Conservation (phyloP, 1,140 invertebrate genomes). For the Drosophila kepulauana region DNA sequence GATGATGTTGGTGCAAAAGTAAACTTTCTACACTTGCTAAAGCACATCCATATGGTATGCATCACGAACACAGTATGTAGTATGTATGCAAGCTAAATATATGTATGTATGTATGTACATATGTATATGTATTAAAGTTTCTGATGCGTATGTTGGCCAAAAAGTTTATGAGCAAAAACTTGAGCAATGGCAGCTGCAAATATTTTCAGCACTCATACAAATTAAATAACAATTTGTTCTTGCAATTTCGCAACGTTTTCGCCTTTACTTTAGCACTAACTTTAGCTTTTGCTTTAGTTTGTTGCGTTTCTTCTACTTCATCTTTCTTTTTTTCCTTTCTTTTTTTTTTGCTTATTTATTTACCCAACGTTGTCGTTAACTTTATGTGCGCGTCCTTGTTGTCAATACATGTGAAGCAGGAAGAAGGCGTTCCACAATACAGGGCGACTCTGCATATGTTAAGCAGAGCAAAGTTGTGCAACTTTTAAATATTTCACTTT, state of each 20-base stretch:
- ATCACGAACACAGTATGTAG: slow-evolving; percentile 1
- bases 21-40: slow-evolving; percentile 41
- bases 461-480: no score
- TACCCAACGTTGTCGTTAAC: slow-evolving; percentile 60
- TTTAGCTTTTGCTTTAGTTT: slow-evolving; percentile 27
- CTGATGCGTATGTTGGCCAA: slow-evolving; percentile 62
- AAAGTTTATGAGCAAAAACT: slow-evolving; percentile 71
- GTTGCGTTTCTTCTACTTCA: slow-evolving; percentile 8
- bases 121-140: slow-evolving; percentile 60
- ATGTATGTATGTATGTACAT: neutral
- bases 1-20: slow-evolving; percentile 42
- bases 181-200: slow-evolving; percentile 76
- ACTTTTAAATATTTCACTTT: no score
- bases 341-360: slow-evolving; percentile 4
- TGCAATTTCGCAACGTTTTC: slow-evolving; percentile 67
- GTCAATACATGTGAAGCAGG: slow-evolving; percentile 40
- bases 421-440: neutral
- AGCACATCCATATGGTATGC: slow-evolving; percentile 39
- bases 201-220: slow-evolving; percentile 81
- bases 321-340: neutral
- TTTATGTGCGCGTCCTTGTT: slow-evolving; percentile 74
- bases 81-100: slow-evolving; percentile 28
- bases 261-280: slow-evolving; percentile 44
- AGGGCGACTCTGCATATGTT: slow-evolving; percentile 52
- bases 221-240: slow-evolving; percentile 81